Evolutionary conservation across 2,797 vertebrate species (phyloP).

Genomic region (Mycteria americana): DNA sequence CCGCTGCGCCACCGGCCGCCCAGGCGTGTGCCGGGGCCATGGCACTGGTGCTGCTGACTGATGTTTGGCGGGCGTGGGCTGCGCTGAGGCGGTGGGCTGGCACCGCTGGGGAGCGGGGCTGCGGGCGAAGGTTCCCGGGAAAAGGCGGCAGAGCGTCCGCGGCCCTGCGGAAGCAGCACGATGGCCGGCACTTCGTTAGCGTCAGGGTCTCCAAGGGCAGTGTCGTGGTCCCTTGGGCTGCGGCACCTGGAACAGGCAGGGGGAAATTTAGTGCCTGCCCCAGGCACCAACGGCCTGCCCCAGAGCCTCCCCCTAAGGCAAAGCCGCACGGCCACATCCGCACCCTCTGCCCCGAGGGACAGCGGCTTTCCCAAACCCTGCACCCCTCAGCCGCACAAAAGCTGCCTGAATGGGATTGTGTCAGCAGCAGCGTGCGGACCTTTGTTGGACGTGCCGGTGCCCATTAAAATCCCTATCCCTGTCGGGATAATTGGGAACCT

Average conservation of each 20-base stretch:
- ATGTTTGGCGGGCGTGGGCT: rapidly evolving
- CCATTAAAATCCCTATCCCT: conserved; percentile 14
- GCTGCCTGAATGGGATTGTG: conserved; percentile 21
- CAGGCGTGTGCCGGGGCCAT: not conserved
- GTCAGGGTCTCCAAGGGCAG: too few species aligned
- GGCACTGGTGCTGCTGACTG: not conserved
- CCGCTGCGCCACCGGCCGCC: rapidly evolving
- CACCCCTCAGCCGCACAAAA: rapidly evolving
- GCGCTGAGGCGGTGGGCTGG: rapidly evolving
- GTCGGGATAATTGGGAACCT: conserved; percentile 19
- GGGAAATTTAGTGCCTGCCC: not conserved
- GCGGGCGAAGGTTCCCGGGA: rapidly evolving
- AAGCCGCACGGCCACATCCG: not conserved
- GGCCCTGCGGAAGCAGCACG: rapidly evolving
- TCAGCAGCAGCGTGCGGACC: not conserved
- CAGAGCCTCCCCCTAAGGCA: not conserved
- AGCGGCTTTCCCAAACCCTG: not conserved
- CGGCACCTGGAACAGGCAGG: rapidly evolving
- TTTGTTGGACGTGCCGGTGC: not conserved
- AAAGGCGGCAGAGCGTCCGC: rapidly evolving
- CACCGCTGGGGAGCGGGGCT: not conserved
- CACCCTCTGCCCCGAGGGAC: rapidly evolving
- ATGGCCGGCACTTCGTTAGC: rapidly evolving
- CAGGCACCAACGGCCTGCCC: not conserved
- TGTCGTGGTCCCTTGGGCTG: rapidly evolving